Evolutionary conservation across 2,113 vertebrate species (phyloP).

Genomic region (Stegostoma tigrinum): DNA sequence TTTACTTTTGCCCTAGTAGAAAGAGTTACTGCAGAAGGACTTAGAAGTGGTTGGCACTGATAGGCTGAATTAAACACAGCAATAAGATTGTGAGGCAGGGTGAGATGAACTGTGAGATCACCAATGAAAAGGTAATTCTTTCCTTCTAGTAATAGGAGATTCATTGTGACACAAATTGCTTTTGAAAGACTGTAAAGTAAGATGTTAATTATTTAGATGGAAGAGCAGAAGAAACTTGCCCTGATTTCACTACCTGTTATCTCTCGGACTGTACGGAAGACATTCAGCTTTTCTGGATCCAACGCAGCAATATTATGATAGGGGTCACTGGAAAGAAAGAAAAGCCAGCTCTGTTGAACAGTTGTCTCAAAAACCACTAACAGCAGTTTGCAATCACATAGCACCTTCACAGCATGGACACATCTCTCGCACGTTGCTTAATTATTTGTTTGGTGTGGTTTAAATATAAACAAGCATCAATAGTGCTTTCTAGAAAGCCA

Average conservation of each 20-base stretch:
- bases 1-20: not conserved
- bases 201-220: not conserved
- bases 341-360: not conserved
- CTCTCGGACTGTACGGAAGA: constrained; percentile 87
- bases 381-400: not conserved
- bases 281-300: constrained; percentile 85
- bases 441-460: not conserved
- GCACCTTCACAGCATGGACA: no score
- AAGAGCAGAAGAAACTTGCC: not conserved
- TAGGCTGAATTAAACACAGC: not conserved
- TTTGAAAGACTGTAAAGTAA: not conserved
- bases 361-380: not conserved
- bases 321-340: constrained; percentile 69
- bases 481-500: not conserved
- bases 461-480: not conserved
- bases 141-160: not conserved
- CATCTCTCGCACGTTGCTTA: not conserved
- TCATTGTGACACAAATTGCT: not conserved
- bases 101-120: not conserved
- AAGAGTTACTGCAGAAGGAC: not conserved
- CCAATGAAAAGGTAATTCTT: not conserved
- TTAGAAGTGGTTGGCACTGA: not conserved
- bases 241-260: constrained; percentile 77
- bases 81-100: no score
- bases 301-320: constrained; percentile 86